phyloP scores from a whole-genome alignment of 2,113 vertebrate species.

The Psittacula cyanocephala region DNA sequence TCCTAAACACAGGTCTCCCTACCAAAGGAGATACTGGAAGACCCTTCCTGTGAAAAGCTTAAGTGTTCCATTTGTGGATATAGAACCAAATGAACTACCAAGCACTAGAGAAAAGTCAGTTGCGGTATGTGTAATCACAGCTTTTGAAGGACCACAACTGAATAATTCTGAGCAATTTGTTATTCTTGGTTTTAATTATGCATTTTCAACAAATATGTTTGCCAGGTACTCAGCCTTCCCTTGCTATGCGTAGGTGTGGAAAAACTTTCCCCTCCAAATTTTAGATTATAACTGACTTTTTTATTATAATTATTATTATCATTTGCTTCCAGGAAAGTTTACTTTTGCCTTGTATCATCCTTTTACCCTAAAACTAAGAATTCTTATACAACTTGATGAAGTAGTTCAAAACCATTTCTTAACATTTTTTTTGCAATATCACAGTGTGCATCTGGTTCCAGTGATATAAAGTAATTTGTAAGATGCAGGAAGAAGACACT shows the following conservation, averaged over 20 bases:
- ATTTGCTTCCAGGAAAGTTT: not conserved
- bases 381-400: not conserved
- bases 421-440: not conserved
- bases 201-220: not conserved
- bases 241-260: not conserved
- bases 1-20: not conserved
- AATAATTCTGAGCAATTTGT: not conserved
- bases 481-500: not conserved
- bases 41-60: not conserved
- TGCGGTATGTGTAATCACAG: not conserved
- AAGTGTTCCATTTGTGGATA: not conserved
- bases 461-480: not conserved
- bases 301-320: not conserved
- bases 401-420: not conserved
- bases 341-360: not conserved
- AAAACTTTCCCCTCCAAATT: not conserved
- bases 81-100: not conserved
- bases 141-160: not conserved
- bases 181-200: not conserved
- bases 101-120: not conserved
- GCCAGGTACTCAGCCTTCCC: not conserved
- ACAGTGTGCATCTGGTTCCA: not conserved
- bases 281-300: not conserved
- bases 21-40: not conserved
- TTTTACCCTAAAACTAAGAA: conserved; percentile 5